Percentiles rank a stretch among this genome's conserved stretches.
Conservation (phyloP, 2,797 vertebrate species). For the Perodicticus potto region DNA sequence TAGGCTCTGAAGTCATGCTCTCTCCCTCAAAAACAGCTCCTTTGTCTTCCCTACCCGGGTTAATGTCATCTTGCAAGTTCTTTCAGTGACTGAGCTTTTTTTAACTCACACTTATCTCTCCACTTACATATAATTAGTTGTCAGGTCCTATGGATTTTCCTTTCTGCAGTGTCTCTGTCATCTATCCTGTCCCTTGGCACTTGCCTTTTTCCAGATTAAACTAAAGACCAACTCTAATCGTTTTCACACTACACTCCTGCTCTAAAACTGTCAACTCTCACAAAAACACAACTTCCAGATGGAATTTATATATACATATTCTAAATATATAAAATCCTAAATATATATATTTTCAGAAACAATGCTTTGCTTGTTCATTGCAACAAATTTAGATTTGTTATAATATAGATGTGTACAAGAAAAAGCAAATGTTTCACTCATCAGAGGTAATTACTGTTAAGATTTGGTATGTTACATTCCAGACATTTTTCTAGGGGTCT, state of each 20-base stretch:
- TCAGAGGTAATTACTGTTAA: neutral
- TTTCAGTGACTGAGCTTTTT: slow-evolving; percentile 45
- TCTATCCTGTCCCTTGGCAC: neutral
- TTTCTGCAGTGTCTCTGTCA: neutral
- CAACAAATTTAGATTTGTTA: slow-evolving; percentile 19
- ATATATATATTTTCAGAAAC: neutral
- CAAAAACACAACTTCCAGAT: slow-evolving; percentile 3
- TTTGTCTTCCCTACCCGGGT: neutral
- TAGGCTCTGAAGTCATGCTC: slow-evolving; percentile 3
- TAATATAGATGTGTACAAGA: neutral
- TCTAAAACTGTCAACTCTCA: slow-evolving; percentile 39
- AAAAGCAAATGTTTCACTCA: slow-evolving; percentile 2
- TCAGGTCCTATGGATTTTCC: slow-evolving; percentile 24
- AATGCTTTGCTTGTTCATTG: slow-evolving; percentile 44
- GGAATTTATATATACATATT: slow-evolving; percentile 12
- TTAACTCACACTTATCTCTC: neutral
- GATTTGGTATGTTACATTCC: slow-evolving; percentile 18
- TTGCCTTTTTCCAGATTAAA: slow-evolving; percentile 29
- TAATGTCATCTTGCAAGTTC: slow-evolving; percentile 13
- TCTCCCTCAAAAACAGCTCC: neutral
- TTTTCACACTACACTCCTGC: neutral
- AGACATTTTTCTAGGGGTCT: slow-evolving; percentile 34
- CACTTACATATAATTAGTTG: slow-evolving; percentile 43
- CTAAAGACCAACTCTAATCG: neutral
- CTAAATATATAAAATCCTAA: neutral